These are phyloP conservation scores for Bombus huntii DNA, from an alignment of 1,140 invertebrate genomes.

Conservation along the genomic window DNA sequence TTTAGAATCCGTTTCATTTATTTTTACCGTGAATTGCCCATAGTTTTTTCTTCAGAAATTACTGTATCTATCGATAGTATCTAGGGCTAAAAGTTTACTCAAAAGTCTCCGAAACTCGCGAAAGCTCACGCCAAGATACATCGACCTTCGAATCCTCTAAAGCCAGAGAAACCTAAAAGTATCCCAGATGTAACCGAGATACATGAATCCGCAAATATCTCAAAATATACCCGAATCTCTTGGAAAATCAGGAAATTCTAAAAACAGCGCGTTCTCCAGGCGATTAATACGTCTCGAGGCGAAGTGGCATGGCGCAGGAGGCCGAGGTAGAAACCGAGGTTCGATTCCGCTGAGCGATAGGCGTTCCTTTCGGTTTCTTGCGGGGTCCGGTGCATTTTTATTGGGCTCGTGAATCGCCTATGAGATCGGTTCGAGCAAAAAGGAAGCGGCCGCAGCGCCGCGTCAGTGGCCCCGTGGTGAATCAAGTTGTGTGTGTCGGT, in stretches of 20 bases:
- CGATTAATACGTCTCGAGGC: conserved; percentile 43
- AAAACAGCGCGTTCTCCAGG: not conserved
- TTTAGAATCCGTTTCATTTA: too few species aligned
- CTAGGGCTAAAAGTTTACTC: too few species aligned
- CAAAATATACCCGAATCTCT: not conserved
- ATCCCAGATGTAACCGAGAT: not conserved
- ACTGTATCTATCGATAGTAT: too few species aligned
- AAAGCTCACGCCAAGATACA: too few species aligned
- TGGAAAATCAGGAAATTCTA: not conserved
- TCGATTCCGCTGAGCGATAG: conserved; percentile 49
- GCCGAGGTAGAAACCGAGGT: not conserved
- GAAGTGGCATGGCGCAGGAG: not conserved
- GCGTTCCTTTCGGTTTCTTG: conserved; percentile 64
- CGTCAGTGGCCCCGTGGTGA: conserved; percentile 61
- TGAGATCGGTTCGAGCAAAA: conserved; percentile 57
- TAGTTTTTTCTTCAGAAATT: too few species aligned
- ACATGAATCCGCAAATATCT: not conserved
- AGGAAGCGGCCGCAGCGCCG: conserved; percentile 40
- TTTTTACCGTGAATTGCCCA: too few species aligned
- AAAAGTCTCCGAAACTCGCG: too few species aligned
- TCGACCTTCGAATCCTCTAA: too few species aligned
- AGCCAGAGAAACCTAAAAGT: too few species aligned
- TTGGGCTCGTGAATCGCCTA: conserved; percentile 58
- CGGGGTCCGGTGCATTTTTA: conserved; percentile 60
- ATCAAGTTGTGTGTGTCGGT: conserved; percentile 73